A percentile compares a stretch with the other conserved stretches of the same genome.
phyloP scores from a whole-genome alignment of 1,140 invertebrate species.

The Apocrypta bakeri region DNA sequence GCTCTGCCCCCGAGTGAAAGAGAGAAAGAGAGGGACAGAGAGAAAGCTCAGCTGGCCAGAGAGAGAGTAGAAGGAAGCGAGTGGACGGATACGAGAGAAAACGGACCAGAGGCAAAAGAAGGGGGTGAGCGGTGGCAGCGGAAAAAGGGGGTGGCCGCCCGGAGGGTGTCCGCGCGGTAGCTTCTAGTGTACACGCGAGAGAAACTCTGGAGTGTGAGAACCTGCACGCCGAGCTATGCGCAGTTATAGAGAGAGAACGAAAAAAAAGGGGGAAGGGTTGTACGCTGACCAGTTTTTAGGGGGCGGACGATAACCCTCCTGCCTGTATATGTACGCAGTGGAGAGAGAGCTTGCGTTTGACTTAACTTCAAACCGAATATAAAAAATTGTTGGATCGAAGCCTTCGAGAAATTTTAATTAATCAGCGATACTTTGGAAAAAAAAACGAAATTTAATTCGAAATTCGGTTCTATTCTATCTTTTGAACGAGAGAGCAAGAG shows the following conservation, averaged over 20 bases:
- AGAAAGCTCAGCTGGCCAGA: conserved; percentile 13
- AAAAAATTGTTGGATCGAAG: background rate
- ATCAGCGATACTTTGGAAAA: background rate
- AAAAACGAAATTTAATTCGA: background rate
- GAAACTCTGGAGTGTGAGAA: conserved; percentile 54
- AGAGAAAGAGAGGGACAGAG: too few species aligned
- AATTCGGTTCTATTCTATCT: conserved; percentile 7
- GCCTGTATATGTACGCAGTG: background rate
- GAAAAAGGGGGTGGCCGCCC: conserved; percentile 36
- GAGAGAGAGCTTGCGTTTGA: background rate
- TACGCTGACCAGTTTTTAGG: conserved; percentile 9
- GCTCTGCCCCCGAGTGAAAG: background rate
- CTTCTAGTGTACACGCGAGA: conserved; percentile 54
- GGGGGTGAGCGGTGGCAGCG: conserved; percentile 13
- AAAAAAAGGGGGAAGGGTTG: conserved; percentile 15
- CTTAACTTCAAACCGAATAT: conserved; percentile 8
- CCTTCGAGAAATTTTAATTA: conserved; percentile 34
- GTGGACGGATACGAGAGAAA: conserved; percentile 19
- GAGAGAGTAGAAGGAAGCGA: background rate
- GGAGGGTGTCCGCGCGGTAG: conserved; percentile 52
- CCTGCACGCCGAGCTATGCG: conserved; percentile 49
- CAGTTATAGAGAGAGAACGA: conserved; percentile 53
- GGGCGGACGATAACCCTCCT: background rate
- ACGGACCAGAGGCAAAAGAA: conserved; percentile 51
- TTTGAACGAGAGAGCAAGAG: conserved; percentile 4